Evolutionary conservation across 2,797 vertebrate species (phyloP).

Genomic region (Melopsittacus undulatus): DNA sequence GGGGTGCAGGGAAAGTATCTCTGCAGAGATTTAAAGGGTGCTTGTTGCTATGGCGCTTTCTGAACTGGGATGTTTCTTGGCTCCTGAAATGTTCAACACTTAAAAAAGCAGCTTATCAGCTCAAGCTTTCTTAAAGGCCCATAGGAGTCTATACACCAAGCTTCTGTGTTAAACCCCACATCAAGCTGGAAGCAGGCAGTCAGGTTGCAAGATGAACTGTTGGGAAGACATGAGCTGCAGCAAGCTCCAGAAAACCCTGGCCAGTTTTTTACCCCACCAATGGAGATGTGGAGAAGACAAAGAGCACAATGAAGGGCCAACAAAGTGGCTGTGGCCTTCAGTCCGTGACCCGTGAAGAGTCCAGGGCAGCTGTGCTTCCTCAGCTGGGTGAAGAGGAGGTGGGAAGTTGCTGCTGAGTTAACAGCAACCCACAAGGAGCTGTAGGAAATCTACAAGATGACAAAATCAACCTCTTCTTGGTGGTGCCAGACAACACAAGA

Average conservation of each 20-base stretch:
- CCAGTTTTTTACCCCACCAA: not conserved
- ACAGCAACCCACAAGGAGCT: not conserved
- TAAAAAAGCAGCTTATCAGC: conserved; percentile 53
- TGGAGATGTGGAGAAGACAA: not conserved
- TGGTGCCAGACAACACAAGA: not conserved
- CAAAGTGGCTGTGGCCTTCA: accelerated
- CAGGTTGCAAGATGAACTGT: not conserved
- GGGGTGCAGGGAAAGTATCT: conserved; percentile 51
- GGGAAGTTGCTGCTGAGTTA: not conserved
- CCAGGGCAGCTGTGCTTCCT: not conserved
- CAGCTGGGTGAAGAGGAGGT: not conserved
- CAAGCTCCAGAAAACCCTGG: not conserved
- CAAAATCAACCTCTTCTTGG: not conserved
- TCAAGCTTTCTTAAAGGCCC: conserved; percentile 50
- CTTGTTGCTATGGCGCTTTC: conserved; percentile 65
- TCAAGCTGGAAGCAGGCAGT: not conserved
- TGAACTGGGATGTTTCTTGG: conserved; percentile 52
- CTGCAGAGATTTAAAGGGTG: conserved; percentile 53
- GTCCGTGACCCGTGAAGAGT: not conserved
- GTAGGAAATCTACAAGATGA: not conserved
- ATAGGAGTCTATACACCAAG: not conserved
- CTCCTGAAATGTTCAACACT: conserved; percentile 47
- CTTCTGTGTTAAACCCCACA: not conserved
- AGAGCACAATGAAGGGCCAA: not conserved
- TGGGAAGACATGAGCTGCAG: not conserved